Evolutionary conservation across 2,797 vertebrate genomes (phyloP).

Genomic region (Mastacembelus armatus): DNA sequence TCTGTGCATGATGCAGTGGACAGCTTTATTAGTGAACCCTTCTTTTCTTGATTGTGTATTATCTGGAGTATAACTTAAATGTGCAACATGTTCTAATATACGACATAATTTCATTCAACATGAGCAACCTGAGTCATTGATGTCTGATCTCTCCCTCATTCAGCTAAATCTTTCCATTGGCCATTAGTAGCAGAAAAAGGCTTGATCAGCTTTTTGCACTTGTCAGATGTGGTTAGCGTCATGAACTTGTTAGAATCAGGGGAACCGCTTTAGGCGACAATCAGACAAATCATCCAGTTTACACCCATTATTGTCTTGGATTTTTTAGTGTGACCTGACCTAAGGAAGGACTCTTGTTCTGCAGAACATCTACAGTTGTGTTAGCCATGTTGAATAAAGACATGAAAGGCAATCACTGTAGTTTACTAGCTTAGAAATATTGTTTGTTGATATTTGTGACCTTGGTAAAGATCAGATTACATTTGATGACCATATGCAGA

Average conservation of each 20-base stretch:
- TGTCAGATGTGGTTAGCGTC: conserved; percentile 77
- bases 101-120: conserved; percentile 17
- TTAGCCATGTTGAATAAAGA: too few relatives aligned
- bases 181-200: conserved; percentile 45
- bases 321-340: conserved; percentile 41
- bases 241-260: conserved; percentile 60
- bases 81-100: background rate
- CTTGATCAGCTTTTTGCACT: conserved; percentile 60
- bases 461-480: too few relatives aligned
- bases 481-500: too few relatives aligned
- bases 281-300: conserved; percentile 72
- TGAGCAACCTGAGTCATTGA: conserved; percentile 48
- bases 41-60: background rate
- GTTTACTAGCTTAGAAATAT: too few relatives aligned
- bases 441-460: too few relatives aligned
- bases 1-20: background rate
- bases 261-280: conserved; percentile 69
- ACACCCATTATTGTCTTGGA: conserved; percentile 58
- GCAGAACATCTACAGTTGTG: background rate
- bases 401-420: too few relatives aligned
- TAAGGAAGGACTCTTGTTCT: conserved; percentile 3
- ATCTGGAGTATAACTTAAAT: background rate
- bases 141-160: conserved; percentile 60
- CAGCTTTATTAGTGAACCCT: background rate
- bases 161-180: conserved; percentile 49